Base-by-base conservation (phyloP, 2,888 invertebrate species). In the Dusona sp. region DNA sequence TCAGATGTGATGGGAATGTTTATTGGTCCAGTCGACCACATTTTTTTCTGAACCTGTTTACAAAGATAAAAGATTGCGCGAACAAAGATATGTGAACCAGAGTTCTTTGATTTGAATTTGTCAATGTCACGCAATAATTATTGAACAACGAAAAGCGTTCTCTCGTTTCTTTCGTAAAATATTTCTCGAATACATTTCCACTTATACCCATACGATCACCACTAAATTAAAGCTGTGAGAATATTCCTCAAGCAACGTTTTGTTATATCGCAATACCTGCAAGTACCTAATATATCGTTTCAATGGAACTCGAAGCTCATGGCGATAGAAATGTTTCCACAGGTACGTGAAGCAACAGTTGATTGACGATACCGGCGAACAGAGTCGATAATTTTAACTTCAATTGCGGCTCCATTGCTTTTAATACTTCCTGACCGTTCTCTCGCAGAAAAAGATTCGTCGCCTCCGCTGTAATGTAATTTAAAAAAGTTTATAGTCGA, bases 381-480 rank as follows among this genome's bases (percentile, higher is more conserved):
- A 96, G 95, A 22, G 92, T 93, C 1, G 96, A 95, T 79, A 97
- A 93, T 92, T 97, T 96, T 90, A 95, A 95, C 89, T 96, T 95
- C 85, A 97, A 93, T 90, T 97, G 97, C 0, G 96, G 96, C 90
- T 96, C 95, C 97, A 97, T 97, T 7, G 95, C 95, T 91, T 96
- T 96, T 83, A 97, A 93, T 1, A 97, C 96, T 93, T 97, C 96
- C 84, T 96, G 95, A 0, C 96, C 96, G 91, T 97, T 97, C 91
- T 97, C 96, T 74, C 96, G 95, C 48, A 97, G 95, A 91, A 97
- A 97, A 72, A 97, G 94, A 92, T 97, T 97, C 9, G 96, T 97
- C 19, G 97, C 97, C 93, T 97, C 96, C 88, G 96, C 97, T 97
- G 91, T 54, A 95, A 94, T 11, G 81, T 73, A 9, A 25, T 61